phyloP scores from a whole-genome alignment of 2,797 vertebrate genomes.

The Alca torda region DNA sequence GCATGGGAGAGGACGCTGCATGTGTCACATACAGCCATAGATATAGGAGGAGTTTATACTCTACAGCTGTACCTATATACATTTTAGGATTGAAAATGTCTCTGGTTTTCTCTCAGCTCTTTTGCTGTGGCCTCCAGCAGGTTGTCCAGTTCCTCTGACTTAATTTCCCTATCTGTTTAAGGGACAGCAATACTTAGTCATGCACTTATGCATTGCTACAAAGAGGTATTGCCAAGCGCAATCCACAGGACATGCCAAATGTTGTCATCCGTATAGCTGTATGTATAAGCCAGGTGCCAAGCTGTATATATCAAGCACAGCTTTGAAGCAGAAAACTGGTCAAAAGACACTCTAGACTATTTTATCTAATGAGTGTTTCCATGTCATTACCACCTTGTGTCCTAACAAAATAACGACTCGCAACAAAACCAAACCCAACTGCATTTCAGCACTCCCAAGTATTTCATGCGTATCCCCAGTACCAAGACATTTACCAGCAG shows the following conservation, averaged over 20 bases:
- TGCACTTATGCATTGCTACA: background rate
- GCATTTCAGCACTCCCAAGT: background rate
- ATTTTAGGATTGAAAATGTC: background rate
- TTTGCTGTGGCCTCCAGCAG: background rate
- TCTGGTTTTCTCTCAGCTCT: background rate
- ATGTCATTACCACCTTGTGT: background rate
- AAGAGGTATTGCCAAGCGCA: background rate
- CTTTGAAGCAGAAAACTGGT: background rate
- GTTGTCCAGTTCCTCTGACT: background rate
- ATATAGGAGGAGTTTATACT: background rate
- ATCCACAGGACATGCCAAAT: background rate
- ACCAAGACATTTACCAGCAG: background rate
- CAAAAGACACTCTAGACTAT: background rate
- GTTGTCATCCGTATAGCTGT: background rate
- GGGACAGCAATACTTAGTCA: background rate
- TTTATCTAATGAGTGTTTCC: background rate
- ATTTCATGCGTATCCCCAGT: background rate
- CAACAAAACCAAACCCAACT: background rate
- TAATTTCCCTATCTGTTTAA: background rate
- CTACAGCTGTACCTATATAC: background rate
- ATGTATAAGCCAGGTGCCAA: background rate
- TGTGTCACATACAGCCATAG: rapidly evolving
- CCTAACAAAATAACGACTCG: background rate
- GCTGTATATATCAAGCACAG: background rate
- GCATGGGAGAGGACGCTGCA: rapidly evolving